Conservation (phyloP, 2,797 vertebrate genomes). For the Sebastes diaconus region DNA sequence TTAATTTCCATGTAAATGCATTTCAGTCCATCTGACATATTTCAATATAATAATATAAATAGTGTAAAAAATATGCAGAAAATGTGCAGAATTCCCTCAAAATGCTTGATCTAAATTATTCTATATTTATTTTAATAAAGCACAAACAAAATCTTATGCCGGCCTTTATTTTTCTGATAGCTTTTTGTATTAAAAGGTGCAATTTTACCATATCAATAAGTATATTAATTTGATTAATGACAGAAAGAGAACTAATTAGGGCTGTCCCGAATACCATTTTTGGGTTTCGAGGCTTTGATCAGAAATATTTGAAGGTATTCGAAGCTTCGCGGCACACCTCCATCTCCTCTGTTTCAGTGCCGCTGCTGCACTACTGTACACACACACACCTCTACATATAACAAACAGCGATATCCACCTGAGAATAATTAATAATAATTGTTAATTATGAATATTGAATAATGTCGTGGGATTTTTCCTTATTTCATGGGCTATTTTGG, state of each 20-base stretch:
- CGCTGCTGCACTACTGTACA: no score
- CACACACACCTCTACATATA: no score
- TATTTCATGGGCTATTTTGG: no score
- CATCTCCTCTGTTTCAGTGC: no score
- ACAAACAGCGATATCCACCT: no score
- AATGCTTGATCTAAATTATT: not conserved
- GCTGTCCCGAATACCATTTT: rapidly evolving
- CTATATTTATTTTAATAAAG: not conserved
- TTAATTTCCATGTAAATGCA: not conserved
- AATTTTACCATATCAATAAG: not conserved
- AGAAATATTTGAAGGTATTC: no score
- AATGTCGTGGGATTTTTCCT: no score
- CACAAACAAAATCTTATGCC: not conserved
- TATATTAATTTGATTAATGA: not conserved
- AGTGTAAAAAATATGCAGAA: not conserved
- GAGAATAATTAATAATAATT: no score
- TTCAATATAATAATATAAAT: not conserved
- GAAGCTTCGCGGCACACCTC: no score
- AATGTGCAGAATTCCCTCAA: not conserved
- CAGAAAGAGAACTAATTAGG: not conserved
- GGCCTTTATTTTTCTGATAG: not conserved
- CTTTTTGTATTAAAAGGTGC: not conserved
- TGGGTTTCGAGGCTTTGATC: no score
- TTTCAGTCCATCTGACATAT: not conserved
- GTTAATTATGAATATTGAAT: no score